These are phyloP conservation scores for Cochlearius cochlearius DNA, from an alignment of 2,113 vertebrate genomes.

Conservation along the genomic window DNA sequence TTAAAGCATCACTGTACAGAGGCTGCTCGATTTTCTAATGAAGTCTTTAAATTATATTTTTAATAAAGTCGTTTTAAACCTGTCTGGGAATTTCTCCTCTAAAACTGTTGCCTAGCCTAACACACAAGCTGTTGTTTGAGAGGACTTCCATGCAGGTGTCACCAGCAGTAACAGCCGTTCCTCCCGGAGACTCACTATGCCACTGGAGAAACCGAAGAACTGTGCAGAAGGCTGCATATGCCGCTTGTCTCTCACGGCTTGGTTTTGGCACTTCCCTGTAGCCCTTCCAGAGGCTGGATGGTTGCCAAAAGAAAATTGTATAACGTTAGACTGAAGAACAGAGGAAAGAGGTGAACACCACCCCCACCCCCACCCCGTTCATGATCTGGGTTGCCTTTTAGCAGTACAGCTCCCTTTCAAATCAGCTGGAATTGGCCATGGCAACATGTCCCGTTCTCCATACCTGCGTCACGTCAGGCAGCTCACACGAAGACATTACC, in stretches of 20 bases:
- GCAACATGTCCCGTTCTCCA: background rate
- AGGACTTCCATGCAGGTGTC: background rate
- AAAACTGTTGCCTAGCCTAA: background rate
- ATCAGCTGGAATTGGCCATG: background rate
- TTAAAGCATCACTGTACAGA: background rate
- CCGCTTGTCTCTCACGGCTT: background rate
- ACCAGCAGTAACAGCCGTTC: background rate
- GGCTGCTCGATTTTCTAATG: background rate
- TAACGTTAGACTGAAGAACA: background rate
- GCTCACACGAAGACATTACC: fast-evolving
- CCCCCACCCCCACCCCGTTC: background rate
- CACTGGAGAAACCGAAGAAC: background rate
- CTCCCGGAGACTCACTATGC: background rate
- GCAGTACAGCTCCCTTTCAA: background rate
- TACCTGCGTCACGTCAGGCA: background rate
- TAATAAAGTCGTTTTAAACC: constrained; percentile 37
- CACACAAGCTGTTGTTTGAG: background rate
- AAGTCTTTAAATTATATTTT: constrained; percentile 45
- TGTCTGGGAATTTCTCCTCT: background rate
- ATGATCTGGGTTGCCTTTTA: background rate
- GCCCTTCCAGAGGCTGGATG: background rate
- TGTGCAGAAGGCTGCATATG: background rate
- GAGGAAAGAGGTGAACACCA: background rate
- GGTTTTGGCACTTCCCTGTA: background rate
- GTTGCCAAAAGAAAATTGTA: background rate